These are phyloP conservation scores for Saccostrea cuccullata DNA, from an alignment of 1,140 invertebrate genomes.

Conservation along the genomic window DNA sequence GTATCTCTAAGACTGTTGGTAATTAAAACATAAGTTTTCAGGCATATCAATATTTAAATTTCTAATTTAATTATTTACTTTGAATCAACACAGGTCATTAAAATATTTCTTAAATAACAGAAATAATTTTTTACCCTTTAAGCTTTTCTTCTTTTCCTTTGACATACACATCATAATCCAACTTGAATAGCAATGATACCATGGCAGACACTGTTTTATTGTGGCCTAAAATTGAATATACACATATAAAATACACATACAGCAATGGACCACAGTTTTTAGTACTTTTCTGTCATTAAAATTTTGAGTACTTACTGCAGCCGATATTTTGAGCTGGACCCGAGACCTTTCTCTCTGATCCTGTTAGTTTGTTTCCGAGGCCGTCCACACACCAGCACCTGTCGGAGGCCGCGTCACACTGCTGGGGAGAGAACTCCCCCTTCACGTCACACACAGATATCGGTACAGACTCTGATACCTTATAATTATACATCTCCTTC, in stretches of 20 bases:
- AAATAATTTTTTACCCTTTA: neutral
- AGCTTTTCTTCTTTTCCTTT: conserved; percentile 41
- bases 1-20: too few relatives aligned
- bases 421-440: conserved; percentile 44
- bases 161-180: conserved; percentile 42
- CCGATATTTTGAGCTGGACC: neutral
- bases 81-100: too few relatives aligned
- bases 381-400: conserved; percentile 53
- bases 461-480: too few relatives aligned
- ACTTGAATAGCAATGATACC: conserved; percentile 13
- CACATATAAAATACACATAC: neutral
- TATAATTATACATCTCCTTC: neutral
- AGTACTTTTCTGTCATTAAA: too few relatives aligned
- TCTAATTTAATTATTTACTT: too few relatives aligned
- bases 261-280: too few relatives aligned
- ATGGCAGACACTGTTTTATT: conserved; percentile 31
- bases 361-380: neutral
- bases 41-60: too few relatives aligned
- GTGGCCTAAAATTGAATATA: neutral
- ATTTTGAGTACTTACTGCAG: neutral
- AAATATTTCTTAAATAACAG: too few relatives aligned
- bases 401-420: conserved; percentile 8
- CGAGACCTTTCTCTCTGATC: neutral
- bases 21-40: too few relatives aligned
- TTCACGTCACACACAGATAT: conserved; percentile 46